These are phyloP conservation scores for Cyrtorhinus lividipennis DNA, from an alignment of 1,140 invertebrate genomes.

Conservation along the genomic window DNA sequence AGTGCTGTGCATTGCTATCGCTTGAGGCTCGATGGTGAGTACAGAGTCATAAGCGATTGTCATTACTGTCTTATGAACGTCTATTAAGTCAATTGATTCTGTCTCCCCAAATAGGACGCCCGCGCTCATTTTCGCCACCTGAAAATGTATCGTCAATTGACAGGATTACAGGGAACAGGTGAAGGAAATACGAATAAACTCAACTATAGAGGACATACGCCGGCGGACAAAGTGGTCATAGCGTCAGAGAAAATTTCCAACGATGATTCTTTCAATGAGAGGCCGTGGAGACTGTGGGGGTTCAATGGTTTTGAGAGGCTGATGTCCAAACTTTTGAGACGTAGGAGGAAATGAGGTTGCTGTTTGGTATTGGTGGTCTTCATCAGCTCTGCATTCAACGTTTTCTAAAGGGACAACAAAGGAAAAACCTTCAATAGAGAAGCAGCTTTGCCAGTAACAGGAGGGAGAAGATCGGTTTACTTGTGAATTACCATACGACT, in stretches of 20 bases:
- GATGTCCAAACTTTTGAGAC: slow-evolving; percentile 34
- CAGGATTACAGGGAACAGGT: too few relatives aligned
- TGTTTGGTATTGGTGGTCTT: not conserved
- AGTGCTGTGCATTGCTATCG: slow-evolving; percentile 5
- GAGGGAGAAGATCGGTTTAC: too few relatives aligned
- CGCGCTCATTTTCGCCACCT: slow-evolving; percentile 5
- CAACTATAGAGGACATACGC: not conserved
- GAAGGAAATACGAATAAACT: not conserved
- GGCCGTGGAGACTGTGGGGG: slow-evolving; percentile 26
- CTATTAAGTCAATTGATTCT: slow-evolving; percentile 10
- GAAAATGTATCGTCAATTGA: too few relatives aligned
- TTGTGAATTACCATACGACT: too few relatives aligned
- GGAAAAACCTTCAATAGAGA: too few relatives aligned
- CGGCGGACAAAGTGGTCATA: slow-evolving; percentile 14
- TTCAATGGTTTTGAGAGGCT: slow-evolving; percentile 39
- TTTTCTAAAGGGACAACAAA: slow-evolving; percentile 12
- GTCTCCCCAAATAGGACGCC: slow-evolving; percentile 6
- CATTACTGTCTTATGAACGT: not conserved
- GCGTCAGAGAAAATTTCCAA: slow-evolving; percentile 9
- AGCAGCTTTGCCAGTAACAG: too few relatives aligned
- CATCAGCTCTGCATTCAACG: not conserved
- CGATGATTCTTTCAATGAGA: not conserved
- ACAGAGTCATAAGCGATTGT: slow-evolving; percentile 1
- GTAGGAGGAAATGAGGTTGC: slow-evolving; percentile 31
- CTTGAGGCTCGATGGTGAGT: not conserved